These are phyloP conservation scores for Palaemon carinicauda DNA, from an alignment of 1,140 invertebrate species.

Conservation along the genomic window DNA sequence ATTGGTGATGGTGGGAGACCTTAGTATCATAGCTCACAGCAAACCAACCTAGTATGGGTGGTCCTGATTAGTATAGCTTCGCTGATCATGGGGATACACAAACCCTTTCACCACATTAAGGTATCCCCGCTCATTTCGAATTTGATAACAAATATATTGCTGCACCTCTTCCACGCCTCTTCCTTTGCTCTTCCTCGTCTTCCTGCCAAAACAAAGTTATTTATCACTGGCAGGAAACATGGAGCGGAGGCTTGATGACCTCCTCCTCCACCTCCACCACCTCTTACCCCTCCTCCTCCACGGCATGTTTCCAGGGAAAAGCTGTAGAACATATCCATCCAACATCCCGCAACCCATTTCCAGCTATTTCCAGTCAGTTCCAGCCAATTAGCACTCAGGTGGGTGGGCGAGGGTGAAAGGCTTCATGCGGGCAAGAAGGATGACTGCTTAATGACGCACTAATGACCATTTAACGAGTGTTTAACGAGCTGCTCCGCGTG, in stretches of 20 bases:
- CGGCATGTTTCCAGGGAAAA: neutral
- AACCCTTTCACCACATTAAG: no score
- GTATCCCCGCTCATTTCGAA: no score
- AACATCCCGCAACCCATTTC: slow-evolving; percentile 48
- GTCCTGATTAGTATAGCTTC: no score
- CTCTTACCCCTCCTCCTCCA: no score
- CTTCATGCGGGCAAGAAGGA: slow-evolving; percentile 46
- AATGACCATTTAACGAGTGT: slow-evolving; percentile 57
- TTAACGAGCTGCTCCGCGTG: slow-evolving; percentile 53
- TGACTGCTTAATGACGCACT: slow-evolving; percentile 54
- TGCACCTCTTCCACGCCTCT: neutral
- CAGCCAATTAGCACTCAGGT: slow-evolving; percentile 51
- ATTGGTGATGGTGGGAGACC: no score
- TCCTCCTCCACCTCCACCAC: no score
- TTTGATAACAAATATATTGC: neutral
- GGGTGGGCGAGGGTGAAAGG: slow-evolving; percentile 44
- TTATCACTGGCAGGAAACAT: slow-evolving; percentile 6
- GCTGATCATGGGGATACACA: no score
- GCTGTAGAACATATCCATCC: neutral
- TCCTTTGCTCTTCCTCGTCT: neutral
- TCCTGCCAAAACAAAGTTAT: slow-evolving; percentile 23
- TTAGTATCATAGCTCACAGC: no score
- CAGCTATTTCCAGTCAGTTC: slow-evolving; percentile 53
- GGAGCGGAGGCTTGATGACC: neutral
- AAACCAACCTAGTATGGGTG: no score